phyloP scores from a whole-genome alignment of 2,797 vertebrate genomes.

The Hippoglossus hippoglossus region DNA sequence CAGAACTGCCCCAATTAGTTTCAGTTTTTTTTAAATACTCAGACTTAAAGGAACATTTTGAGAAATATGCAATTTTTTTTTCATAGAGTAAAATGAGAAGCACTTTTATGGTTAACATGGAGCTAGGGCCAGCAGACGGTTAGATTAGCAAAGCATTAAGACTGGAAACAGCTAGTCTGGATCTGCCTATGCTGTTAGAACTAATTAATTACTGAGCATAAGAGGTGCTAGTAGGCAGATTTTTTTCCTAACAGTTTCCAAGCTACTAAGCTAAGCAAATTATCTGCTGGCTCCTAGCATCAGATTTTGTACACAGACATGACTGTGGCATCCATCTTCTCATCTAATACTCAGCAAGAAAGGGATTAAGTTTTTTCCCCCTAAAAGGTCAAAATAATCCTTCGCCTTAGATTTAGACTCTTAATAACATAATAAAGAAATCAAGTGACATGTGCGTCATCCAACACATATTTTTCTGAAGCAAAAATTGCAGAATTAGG shows the following conservation, averaged over 20 bases:
- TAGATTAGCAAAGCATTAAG: neutral
- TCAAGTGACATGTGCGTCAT: neutral
- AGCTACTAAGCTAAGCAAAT: neutral
- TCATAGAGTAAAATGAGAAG: no score
- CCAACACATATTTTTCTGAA: neutral
- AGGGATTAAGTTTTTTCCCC: neutral
- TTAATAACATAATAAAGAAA: neutral
- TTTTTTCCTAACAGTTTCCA: neutral
- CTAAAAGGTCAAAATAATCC: neutral
- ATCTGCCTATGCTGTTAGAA: neutral
- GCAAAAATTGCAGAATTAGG: neutral
- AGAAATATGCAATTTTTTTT: neutral
- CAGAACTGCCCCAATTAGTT: neutral
- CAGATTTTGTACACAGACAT: neutral
- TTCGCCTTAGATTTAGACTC: no score
- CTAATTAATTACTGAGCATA: neutral
- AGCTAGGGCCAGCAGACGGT: neutral
- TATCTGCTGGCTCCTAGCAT: neutral
- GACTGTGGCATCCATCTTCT: neutral
- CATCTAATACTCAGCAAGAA: constrained; percentile 12
- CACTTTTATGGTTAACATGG: neutral
- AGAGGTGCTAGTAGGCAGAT: neutral
- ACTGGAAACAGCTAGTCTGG: neutral
- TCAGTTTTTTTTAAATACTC: neutral
- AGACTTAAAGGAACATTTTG: neutral